These are phyloP conservation scores for Anolis carolinensis DNA, from an alignment of 2,113 vertebrate species.

Conservation along the genomic window DNA sequence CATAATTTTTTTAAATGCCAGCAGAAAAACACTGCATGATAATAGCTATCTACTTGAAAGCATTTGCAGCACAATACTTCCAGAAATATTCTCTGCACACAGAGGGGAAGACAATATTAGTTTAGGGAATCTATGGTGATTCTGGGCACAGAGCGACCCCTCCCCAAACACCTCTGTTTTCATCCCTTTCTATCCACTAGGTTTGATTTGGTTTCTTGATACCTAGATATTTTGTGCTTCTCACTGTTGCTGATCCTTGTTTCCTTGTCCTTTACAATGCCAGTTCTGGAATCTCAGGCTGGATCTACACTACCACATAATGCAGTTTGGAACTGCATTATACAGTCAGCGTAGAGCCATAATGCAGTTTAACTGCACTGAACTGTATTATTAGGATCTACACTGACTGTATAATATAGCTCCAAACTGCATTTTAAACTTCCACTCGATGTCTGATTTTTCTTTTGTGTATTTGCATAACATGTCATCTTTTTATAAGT, in stretches of 20 bases:
- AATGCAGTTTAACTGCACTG: too few species aligned
- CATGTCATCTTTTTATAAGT: too few species aligned
- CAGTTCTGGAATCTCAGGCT: constrained; percentile 25
- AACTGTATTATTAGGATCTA: too few species aligned
- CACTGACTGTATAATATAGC: too few species aligned
- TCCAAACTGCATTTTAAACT: too few species aligned
- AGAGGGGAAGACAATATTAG: constrained; percentile 16
- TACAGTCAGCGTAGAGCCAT: too few species aligned
- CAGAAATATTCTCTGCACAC: not conserved
- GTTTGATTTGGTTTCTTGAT: constrained; percentile 30
- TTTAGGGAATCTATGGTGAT: not conserved
- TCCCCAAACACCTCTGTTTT: not conserved
- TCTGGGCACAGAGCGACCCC: not conserved
- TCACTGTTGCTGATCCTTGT: constrained; percentile 33
- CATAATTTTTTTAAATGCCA: not conserved
- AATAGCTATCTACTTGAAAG: not conserved
- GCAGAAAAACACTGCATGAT: not conserved
- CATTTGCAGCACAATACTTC: not conserved
- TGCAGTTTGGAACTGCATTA: too few species aligned
- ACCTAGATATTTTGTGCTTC: constrained; percentile 13
- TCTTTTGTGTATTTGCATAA: too few species aligned
- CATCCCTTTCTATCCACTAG: constrained; percentile 4
- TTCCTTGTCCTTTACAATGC: constrained; percentile 36
- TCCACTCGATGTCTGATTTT: too few species aligned
- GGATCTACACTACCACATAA: too few species aligned